phyloP scores from a whole-genome alignment of 2,888 invertebrate genomes.

The Monochamus alternatus region DNA sequence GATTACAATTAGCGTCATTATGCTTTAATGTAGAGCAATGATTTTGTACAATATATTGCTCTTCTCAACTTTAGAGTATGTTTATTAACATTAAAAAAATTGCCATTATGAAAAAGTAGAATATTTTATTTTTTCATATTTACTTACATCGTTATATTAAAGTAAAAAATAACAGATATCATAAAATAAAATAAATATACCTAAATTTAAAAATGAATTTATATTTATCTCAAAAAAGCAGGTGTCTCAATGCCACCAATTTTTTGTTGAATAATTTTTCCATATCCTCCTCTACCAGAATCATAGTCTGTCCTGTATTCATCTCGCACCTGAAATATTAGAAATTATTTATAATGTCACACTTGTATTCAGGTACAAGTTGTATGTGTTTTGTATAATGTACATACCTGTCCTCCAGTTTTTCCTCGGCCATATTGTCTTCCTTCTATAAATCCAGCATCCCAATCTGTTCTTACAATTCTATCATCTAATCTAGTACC shows the following conservation, averaged over 20 bases:
- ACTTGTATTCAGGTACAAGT: not conserved
- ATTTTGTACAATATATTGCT: too few species aligned
- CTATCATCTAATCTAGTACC: constrained; percentile 97
- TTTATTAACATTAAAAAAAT: too few species aligned
- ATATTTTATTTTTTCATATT: too few species aligned
- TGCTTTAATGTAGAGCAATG: too few species aligned
- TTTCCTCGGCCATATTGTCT: constrained; percentile 98
- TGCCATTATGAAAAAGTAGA: too few species aligned
- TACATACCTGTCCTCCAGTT: constrained; percentile 93
- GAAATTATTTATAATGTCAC: too few species aligned
- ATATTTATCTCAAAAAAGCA: constrained; percentile 65
- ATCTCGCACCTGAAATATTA: constrained; percentile 86
- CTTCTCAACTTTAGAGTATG: too few species aligned
- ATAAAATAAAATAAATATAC: too few species aligned
- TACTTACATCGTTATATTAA: too few species aligned
- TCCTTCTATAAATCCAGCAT: constrained; percentile 98
- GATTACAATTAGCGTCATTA: too few species aligned
- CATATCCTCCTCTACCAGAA: constrained; percentile 97
- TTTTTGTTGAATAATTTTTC: constrained; percentile 93
- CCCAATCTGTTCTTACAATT: constrained; percentile 98
- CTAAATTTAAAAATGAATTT: not conserved
- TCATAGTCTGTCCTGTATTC: constrained; percentile 99
- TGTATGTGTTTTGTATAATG: not conserved
- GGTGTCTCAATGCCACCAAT: constrained; percentile 72
- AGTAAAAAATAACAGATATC: too few species aligned